phyloP scores from a whole-genome alignment of 2,888 invertebrate species.

The Platerodrilus igneus region DNA sequence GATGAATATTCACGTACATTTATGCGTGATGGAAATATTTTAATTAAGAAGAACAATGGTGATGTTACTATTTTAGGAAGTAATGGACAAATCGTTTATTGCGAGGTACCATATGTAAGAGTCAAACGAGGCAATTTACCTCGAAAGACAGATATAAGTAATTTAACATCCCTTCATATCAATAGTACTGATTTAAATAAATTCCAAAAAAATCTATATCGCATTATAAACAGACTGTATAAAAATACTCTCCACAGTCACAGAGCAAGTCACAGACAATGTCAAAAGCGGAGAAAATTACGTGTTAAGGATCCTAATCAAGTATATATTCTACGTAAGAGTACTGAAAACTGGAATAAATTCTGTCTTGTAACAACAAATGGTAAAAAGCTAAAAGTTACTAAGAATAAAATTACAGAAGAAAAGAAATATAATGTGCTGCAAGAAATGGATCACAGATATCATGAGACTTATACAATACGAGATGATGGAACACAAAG shows the following conservation, averaged over 20 bases:
- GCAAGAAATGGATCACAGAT: conserved; percentile 14
- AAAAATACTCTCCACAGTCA: conserved; percentile 18
- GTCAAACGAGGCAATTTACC: conserved; percentile 1
- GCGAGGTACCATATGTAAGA: conserved; percentile 14
- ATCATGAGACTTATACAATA: conserved; percentile 16
- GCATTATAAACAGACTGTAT: conserved; percentile 14
- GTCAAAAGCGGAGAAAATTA: conserved; percentile 10
- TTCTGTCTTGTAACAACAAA: conserved; percentile 16
- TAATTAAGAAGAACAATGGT: conserved; percentile 23
- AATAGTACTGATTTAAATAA: conserved; percentile 9
- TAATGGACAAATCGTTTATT: conserved; percentile 12
- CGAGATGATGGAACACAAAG: conserved; percentile 25
- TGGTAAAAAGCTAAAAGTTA: conserved; percentile 14
- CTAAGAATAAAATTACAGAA: conserved; percentile 6
- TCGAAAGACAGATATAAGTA: background rate
- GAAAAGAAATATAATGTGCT: conserved; percentile 15
- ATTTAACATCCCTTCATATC: conserved; percentile 14
- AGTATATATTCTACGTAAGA: conserved; percentile 15
- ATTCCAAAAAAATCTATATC: conserved; percentile 17
- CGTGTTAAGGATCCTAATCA: conserved; percentile 12
- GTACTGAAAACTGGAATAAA: conserved; percentile 9
- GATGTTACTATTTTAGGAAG: conserved; percentile 13
- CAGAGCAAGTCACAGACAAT: conserved; percentile 16
- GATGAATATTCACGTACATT: conserved; percentile 23
- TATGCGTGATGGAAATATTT: conserved; percentile 17